Percentiles rank a stretch among this genome's conserved stretches.
Conservation (phyloP, 2,113 vertebrate species). For the Manacus vitellinus region DNA sequence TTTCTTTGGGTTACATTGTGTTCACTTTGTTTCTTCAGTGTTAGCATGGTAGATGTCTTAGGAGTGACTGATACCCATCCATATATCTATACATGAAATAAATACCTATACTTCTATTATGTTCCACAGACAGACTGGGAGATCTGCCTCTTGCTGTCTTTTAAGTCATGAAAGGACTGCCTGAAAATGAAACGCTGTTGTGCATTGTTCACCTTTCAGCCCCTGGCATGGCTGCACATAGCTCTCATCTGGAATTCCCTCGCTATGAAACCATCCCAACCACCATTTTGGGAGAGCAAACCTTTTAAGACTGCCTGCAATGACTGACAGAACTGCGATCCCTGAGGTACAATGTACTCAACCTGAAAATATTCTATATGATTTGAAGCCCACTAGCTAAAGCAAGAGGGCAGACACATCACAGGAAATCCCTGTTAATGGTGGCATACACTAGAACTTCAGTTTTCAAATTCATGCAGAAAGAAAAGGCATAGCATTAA, state of each 20-base stretch:
- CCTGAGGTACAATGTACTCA: slow-evolving; percentile 73
- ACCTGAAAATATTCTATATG: slow-evolving; percentile 77
- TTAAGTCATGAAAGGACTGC: slow-evolving; percentile 65
- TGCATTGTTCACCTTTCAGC: neutral
- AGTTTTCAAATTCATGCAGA: slow-evolving; percentile 78
- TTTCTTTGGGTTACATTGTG: neutral
- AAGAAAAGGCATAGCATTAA: slow-evolving; percentile 78
- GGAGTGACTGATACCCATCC: neutral
- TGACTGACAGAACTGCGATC: slow-evolving; percentile 75
- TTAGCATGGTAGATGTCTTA: neutral
- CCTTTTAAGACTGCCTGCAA: slow-evolving; percentile 83
- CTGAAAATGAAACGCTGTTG: slow-evolving; percentile 34
- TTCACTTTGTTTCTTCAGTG: neutral
- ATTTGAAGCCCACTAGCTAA: slow-evolving; percentile 77
- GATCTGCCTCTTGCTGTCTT: neutral
- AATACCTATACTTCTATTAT: neutral
- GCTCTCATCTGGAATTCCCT: slow-evolving; percentile 69
- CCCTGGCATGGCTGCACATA: slow-evolving; percentile 45
- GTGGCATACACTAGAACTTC: slow-evolving; percentile 80
- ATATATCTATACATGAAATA: neutral
- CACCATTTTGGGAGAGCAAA: slow-evolving; percentile 77
- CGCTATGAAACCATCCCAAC: slow-evolving; percentile 76
- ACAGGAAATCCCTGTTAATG: slow-evolving; percentile 69
- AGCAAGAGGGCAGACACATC: slow-evolving; percentile 78
- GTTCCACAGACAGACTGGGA: neutral